Percentiles rank a stretch among this genome's conserved stretches.
Evolutionary conservation across 53 echinoderm and acorn worm species (phyloP).

Genomic region (Pentamera pediparva): DNA sequence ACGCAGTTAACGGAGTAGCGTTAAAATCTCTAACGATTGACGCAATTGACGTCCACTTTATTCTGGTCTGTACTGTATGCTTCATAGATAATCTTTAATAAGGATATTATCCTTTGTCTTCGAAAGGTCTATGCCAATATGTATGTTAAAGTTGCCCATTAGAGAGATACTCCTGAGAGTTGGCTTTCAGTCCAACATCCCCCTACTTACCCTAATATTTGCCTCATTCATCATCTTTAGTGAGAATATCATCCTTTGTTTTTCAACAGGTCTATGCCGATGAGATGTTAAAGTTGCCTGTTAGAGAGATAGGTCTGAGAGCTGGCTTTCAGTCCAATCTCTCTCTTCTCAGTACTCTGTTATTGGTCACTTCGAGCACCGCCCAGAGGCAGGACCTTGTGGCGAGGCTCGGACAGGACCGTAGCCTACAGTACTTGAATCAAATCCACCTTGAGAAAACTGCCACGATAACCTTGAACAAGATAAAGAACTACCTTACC

Average conservation of each 20-base stretch:
- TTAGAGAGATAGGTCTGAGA: conserved; percentile 51
- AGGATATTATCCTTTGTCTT: no score
- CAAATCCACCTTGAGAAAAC: conserved; percentile 32
- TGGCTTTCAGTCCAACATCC: conserved; percentile 65
- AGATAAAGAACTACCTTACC: conserved; percentile 8
- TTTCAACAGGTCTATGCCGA: conserved; percentile 81
- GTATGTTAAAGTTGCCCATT: conserved; percentile 57
- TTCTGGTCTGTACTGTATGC: no score
- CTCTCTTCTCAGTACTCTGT: conserved; percentile 68
- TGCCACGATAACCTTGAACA: background rate
- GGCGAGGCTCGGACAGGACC: conserved; percentile 6
- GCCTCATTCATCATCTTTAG: no score
- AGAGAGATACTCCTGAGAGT: conserved; percentile 60
- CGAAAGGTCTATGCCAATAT: conserved; percentile 87
- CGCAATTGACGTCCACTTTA: no score
- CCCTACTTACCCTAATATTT: conserved; percentile 47
- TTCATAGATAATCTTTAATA: no score
- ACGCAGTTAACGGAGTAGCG: no score
- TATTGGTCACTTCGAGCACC: conserved; percentile 57
- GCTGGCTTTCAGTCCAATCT: conserved; percentile 75
- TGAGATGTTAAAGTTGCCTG: conserved; percentile 63
- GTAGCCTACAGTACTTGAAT: conserved; percentile 32
- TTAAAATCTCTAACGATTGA: no score
- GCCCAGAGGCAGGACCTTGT: conserved; percentile 21
- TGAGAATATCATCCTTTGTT: no score